These are phyloP conservation scores for Kuschelorhynchus macadamiae DNA, from an alignment of 2,888 invertebrate genomes.

Conservation along the genomic window DNA sequence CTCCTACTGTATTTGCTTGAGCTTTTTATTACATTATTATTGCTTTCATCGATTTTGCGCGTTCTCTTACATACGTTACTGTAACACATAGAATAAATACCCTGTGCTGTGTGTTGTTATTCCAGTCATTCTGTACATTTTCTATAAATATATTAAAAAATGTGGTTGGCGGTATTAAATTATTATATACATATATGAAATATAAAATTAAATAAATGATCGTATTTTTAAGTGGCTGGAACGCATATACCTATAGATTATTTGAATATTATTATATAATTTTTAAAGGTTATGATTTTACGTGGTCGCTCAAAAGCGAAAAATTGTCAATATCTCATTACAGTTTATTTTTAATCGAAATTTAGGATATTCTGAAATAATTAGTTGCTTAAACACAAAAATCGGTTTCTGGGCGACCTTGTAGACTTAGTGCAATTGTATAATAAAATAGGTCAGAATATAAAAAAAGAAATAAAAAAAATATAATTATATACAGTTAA, in stretches of 20 bases:
- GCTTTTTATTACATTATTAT: not conserved
- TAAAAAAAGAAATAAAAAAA: slow-evolving; percentile 56
- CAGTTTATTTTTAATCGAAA: too few relatives aligned
- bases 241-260: slow-evolving; percentile 63
- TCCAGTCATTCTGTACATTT: slow-evolving; percentile 64
- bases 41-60: not conserved
- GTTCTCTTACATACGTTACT: not conserved
- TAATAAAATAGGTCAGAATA: slow-evolving; percentile 62
- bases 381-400: too few relatives aligned
- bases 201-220: slow-evolving; percentile 34
- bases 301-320: not conserved
- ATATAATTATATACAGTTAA: slow-evolving; percentile 60
- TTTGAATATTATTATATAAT: slow-evolving; percentile 47
- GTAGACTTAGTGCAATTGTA: slow-evolving; percentile 56
- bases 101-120: slow-evolving; percentile 63
- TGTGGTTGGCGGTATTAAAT: slow-evolving; percentile 66
- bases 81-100: slow-evolving; percentile 25
- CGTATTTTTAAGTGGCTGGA: slow-evolving; percentile 64
- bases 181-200: slow-evolving; percentile 53
- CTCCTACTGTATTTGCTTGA: slow-evolving; percentile 1
- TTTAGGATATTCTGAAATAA: too few relatives aligned
- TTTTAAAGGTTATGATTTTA: slow-evolving; percentile 51
- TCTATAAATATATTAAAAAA: slow-evolving; percentile 59
- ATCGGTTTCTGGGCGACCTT: too few relatives aligned
- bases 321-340: too few relatives aligned